Evolutionary conservation across 2,888 invertebrate genomes (phyloP), one percentile per base, ranked within the genome.

Genomic region (Iselma pallidipennis): DNA sequence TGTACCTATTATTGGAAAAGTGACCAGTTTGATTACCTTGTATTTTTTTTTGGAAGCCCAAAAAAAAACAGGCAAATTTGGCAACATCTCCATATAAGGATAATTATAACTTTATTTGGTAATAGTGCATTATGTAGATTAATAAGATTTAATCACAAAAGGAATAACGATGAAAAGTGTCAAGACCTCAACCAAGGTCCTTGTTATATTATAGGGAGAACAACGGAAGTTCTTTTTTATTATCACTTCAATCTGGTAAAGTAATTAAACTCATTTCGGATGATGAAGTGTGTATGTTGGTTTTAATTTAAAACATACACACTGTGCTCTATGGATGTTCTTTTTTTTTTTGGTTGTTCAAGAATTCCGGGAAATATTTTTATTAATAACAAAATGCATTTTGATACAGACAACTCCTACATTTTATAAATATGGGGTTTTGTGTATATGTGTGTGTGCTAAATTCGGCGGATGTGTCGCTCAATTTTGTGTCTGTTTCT

Each of bases 161-260:
- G 28, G 28, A 28, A 28, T 6, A 1, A 28, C 9, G 28, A 7
- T 28, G 28, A 29, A 10, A 42, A 45, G 45, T 23, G 45, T 42
- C 45, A 23, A 23, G 45, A 45, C 21, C 23, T 23, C 45, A 45
- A 21, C 42, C 19, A 42, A 19, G 42, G 45, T 45, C 45, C 23
- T n/a, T 45, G 45, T 45, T 23, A 23, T 23, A 45, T 45, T 28
- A 28, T 28, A 28, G 4, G 12, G 12, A n/a, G 12, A 31, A 33
- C 52, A 61, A 50, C 61, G 61, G 57, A 61, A 61, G 54, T 26
- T 53, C 42, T 53, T 49, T 57, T 57, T 26, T 57, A 60, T 31
- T 52, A 52, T 52, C 52, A 52, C 28, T 19, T 31, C 31, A 52
- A 52, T 52, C 52, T 52, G 52, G 1, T 52, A 21, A 29, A 52